Evolutionary conservation across 2,797 vertebrate species (phyloP), one percentile per base, ranked within the genome.

Genomic region (Loriculus beryllinus): DNA sequence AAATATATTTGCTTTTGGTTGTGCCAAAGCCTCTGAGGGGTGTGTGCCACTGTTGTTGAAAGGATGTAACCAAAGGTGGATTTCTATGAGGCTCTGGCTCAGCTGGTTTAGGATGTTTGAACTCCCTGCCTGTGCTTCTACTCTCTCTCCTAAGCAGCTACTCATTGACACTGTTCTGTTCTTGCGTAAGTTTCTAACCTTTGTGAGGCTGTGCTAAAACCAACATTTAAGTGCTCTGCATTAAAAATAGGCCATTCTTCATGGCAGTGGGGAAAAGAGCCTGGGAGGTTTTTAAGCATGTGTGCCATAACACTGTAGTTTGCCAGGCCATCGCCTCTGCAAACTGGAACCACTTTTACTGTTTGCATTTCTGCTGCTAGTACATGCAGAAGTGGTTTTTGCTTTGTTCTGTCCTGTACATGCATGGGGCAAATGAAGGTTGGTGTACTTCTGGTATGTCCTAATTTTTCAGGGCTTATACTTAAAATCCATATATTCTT

Each of bases 391-490:
- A 37, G 15, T 11, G 23, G 31, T 49, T 65, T 77, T 45, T 52
- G 39, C n/a, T 85, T 72, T 39, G 17, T 19, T 80, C 76, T 80
- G 51, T 77, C 47, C n/a, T 63, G 35, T 54, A 22, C 6, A 14
- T 9, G 7, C 0, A 0, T 20, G 52, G 76, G 56, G 42, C 49
- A 87, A 48, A 60, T 2, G 2, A 74, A 77, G 22, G 35, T 52
- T 56, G 39, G 59, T 74, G 13, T 76, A 39, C 3, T 86, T 57
- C 9, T 52, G 62, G 15, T 14, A 47, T 68, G 80, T 67, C 6
- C 4, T 33, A 42, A 43, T 7, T 84, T 86, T 35, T 6, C 20
- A 19, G 25, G 75, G 49, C 47, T 90, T 57, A 12, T 49, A 9
- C 40, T 76, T 65, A 14, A 69, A 62, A 49, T 42, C 29, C 37